These are phyloP conservation scores for Mnemiopsis leidyi DNA, from an alignment of 37 sponge, comb jelly and placozoan species.

Conservation along the genomic window DNA sequence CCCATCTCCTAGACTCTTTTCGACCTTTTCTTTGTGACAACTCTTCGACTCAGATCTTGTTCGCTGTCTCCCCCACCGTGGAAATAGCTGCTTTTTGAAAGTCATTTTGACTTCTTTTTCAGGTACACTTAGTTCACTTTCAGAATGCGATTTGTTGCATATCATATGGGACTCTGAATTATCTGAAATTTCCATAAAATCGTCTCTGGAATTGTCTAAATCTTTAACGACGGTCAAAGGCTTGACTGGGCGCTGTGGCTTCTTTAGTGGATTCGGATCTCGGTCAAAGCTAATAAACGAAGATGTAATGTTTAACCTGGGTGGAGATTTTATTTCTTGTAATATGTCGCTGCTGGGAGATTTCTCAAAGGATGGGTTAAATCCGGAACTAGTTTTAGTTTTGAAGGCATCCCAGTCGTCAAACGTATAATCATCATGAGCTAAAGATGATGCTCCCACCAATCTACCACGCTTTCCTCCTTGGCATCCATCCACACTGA, in stretches of 20 bases:
- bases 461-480: not conserved
- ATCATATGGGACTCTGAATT: not conserved
- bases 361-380: conserved; percentile 45
- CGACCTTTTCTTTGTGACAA: not conserved
- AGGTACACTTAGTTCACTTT: conserved; percentile 16
- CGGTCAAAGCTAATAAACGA: conserved; percentile 14
- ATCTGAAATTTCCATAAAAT: not conserved
- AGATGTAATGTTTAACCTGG: not conserved
- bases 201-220: not conserved
- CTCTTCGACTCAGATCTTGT: not conserved
- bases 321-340: not conserved
- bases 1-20: not conserved
- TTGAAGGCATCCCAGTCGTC: conserved; percentile 9
- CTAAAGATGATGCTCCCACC: not conserved
- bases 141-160: not conserved
- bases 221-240: not conserved
- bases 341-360: not conserved
- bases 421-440: not conserved
- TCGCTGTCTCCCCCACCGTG: not conserved
- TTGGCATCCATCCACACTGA: not conserved
- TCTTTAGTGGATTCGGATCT: not conserved
- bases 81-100: not conserved
- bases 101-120: not conserved
- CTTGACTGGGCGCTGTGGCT: not conserved
- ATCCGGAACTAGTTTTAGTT: not conserved